A percentile compares a stretch with the other conserved stretches of the same genome.
These are phyloP conservation scores for Ctenicera cuprea DNA, from an alignment of 2,888 invertebrate genomes.

Conservation along the genomic window DNA sequence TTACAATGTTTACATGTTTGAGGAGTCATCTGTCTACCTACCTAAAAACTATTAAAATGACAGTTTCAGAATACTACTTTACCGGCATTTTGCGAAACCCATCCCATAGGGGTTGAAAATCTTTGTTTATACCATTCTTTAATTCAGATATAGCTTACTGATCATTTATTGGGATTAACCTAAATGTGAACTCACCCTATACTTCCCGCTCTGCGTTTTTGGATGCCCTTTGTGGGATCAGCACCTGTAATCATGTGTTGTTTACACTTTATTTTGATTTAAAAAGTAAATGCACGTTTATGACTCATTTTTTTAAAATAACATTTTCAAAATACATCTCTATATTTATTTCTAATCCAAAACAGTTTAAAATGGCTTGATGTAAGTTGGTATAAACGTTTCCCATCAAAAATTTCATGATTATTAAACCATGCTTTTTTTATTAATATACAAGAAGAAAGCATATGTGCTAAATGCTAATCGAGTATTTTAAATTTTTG, in stretches of 20 bases:
- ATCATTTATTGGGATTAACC: neutral
- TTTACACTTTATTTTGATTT: slow-evolving; percentile 65
- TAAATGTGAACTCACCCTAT: slow-evolving; percentile 80
- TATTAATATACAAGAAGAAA: too few relatives aligned
- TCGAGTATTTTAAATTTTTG: neutral
- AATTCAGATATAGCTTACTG: neutral
- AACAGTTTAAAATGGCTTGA: neutral
- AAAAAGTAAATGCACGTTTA: neutral
- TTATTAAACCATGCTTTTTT: too few relatives aligned
- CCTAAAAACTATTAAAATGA: neutral
- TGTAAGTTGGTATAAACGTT: neutral
- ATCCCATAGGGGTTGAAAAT: slow-evolving; percentile 27
- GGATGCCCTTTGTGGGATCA: slow-evolving; percentile 87
- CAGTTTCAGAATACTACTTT: slow-evolving; percentile 26
- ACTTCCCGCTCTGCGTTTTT: slow-evolving; percentile 86
- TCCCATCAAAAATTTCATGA: neutral
- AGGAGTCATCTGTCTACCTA: neutral
- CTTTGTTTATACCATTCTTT: slow-evolving; percentile 30
- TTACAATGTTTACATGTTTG: neutral
- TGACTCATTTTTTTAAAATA: too few relatives aligned
- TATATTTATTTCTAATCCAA: too few relatives aligned
- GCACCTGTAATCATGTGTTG: slow-evolving; percentile 75
- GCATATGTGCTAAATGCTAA: too few relatives aligned
- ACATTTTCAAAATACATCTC: too few relatives aligned
- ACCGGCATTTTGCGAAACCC: slow-evolving; percentile 33